A percentile compares a stretch with the other conserved stretches of the same genome.
phyloP scores from a whole-genome alignment of 2,888 invertebrate genomes.

The Bimastos eiseni region DNA sequence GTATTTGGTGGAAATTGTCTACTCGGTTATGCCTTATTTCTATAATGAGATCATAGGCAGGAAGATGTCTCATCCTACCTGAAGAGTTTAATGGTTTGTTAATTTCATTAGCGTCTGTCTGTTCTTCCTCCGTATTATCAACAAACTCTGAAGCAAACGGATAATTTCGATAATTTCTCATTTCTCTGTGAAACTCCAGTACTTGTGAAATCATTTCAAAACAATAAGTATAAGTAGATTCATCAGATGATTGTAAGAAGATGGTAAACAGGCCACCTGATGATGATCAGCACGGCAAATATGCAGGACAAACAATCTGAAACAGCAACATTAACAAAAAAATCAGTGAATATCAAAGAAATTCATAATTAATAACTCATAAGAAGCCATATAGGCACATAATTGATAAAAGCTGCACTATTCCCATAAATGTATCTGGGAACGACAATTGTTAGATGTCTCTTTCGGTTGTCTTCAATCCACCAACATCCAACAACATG shows the following conservation, averaged over 20 bases:
- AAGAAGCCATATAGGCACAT: not conserved
- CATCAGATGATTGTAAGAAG: not conserved
- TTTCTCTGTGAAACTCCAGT: constrained; percentile 4
- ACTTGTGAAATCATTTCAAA: not conserved
- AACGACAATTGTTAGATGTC: too few species aligned
- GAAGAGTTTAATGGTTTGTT: not conserved
- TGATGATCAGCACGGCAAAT: not conserved
- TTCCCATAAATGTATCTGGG: too few species aligned
- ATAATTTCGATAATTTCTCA: constrained; percentile 17
- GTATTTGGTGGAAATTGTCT: too few species aligned
- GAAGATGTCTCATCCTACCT: not conserved
- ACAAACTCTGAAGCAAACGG: not conserved
- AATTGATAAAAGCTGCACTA: not conserved
- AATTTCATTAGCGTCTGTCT: not conserved
- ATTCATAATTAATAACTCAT: not conserved
- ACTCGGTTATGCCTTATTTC: not conserved
- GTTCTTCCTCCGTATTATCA: not conserved
- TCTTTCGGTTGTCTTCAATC: too few species aligned
- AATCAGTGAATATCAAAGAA: not conserved
- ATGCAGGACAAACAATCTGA: not conserved
- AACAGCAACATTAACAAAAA: not conserved
- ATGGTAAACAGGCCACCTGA: not conserved
- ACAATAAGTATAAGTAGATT: not conserved
- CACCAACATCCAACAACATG: too few species aligned
- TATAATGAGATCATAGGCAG: not conserved